Conservation (phyloP, 2,888 invertebrate species). For the Pyrgus malvae region DNA sequence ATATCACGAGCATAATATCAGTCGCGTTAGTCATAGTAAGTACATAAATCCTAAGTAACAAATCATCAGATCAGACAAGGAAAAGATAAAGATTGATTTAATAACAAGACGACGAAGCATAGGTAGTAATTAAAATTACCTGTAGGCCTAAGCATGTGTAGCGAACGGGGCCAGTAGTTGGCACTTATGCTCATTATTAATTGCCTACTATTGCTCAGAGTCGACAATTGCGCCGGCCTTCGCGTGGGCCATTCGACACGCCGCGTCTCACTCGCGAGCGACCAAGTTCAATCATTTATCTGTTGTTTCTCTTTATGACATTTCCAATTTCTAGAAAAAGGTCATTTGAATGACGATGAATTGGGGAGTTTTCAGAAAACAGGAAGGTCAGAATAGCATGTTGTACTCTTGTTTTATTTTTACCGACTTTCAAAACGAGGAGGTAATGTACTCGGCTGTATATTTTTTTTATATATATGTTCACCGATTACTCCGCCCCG, state of each 20-base stretch:
- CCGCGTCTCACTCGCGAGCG: constrained; percentile 1
- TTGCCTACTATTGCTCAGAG: constrained; percentile 48
- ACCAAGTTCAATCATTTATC: constrained; percentile 11
- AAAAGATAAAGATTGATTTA: neutral
- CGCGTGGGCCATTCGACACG: constrained; percentile 43
- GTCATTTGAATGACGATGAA: too few relatives aligned
- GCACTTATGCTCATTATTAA: constrained; percentile 51
- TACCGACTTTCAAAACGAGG: too few relatives aligned
- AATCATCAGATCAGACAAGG: too few relatives aligned
- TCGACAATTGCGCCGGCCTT: constrained; percentile 66
- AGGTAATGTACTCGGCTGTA: too few relatives aligned
- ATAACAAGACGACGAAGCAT: neutral
- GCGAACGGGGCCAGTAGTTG: constrained; percentile 16
- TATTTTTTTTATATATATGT: too few relatives aligned
- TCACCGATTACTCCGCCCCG: too few relatives aligned
- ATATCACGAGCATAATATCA: too few relatives aligned
- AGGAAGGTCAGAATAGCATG: too few relatives aligned
- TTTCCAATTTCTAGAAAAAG: neutral
- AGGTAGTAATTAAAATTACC: constrained; percentile 19
- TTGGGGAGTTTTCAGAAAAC: too few relatives aligned
- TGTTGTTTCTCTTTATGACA: neutral
- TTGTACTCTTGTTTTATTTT: too few relatives aligned
- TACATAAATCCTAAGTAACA: too few relatives aligned
- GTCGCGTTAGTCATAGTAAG: too few relatives aligned
- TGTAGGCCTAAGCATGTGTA: constrained; percentile 19